phyloP scores from a whole-genome alignment of 2,113 vertebrate species.

The Siphamia tubifer region DNA sequence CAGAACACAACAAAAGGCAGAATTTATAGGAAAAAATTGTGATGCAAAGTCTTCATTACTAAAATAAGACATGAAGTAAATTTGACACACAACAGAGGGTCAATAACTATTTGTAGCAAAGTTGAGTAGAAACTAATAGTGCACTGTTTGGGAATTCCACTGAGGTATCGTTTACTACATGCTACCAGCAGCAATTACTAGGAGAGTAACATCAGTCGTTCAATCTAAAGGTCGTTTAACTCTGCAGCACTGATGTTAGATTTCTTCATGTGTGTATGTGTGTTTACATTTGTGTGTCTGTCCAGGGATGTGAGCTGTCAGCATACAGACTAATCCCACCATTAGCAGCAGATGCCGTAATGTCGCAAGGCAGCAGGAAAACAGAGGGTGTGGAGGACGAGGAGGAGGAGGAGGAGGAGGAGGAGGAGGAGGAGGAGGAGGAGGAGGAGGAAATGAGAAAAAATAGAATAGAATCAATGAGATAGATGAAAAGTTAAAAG shows the following conservation, averaged over 20 bases:
- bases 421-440: neutral
- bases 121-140: neutral
- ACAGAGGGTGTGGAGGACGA: neutral
- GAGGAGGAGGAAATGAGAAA: neutral
- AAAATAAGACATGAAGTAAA: too few species aligned
- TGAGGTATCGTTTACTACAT: neutral
- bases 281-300: constrained; percentile 41
- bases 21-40: too few species aligned
- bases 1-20: too few species aligned
- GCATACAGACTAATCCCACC: constrained; percentile 72
- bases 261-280: constrained; percentile 17
- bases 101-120: too few species aligned
- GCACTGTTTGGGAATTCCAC: constrained; percentile 21
- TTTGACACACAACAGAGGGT: too few species aligned
- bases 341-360: constrained; percentile 63
- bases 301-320: constrained; percentile 70
- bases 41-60: too few species aligned
- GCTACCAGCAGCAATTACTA: neutral
- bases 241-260: neutral
- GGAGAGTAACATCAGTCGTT: constrained; percentile 16
- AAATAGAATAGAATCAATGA: neutral
- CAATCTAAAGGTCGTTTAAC: constrained; percentile 23
- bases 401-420: neutral
- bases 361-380: constrained; percentile 1
- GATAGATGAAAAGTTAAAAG: too few species aligned